phyloP scores from a whole-genome alignment of 2,888 invertebrate species.

The Cactoblastis cactorum region DNA sequence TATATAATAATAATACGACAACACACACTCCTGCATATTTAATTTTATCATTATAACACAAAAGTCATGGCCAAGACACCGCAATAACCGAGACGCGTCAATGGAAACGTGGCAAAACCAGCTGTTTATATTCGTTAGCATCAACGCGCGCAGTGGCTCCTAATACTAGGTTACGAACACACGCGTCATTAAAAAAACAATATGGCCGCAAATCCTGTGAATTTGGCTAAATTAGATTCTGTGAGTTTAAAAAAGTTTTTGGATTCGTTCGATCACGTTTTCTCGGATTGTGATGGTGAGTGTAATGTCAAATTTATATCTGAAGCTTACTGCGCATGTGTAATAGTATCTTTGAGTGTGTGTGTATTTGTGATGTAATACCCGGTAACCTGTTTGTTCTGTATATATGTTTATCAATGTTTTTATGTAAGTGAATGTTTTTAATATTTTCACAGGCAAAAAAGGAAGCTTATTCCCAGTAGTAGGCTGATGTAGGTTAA shows the following conservation, averaged over 20 bases:
- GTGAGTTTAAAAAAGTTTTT: constrained; percentile 73
- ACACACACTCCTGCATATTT: no score
- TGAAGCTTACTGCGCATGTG: constrained; percentile 9
- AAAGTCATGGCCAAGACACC: neutral
- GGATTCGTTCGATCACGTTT: constrained; percentile 84
- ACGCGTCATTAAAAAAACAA: constrained; percentile 42
- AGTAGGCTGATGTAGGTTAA: no score
- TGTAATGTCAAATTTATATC: constrained; percentile 22
- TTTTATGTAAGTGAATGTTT: no score
- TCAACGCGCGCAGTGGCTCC: constrained; percentile 55
- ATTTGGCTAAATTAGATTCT: constrained; percentile 59
- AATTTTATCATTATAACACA: neutral
- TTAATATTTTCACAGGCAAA: no score
- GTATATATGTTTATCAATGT: no score
- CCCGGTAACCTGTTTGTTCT: no score
- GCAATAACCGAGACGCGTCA: constrained; percentile 18
- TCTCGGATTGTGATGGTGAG: constrained; percentile 89
- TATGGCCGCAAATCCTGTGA: constrained; percentile 45
- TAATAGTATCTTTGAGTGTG: neutral
- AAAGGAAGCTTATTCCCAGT: no score
- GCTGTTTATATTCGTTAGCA: constrained; percentile 35
- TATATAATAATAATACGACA: no score
- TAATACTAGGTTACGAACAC: constrained; percentile 44
- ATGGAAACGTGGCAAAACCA: constrained; percentile 32
- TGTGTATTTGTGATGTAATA: neutral